Base-by-base conservation (phyloP, 2,113 vertebrate genomes). In the Anser cygnoides region DNA sequence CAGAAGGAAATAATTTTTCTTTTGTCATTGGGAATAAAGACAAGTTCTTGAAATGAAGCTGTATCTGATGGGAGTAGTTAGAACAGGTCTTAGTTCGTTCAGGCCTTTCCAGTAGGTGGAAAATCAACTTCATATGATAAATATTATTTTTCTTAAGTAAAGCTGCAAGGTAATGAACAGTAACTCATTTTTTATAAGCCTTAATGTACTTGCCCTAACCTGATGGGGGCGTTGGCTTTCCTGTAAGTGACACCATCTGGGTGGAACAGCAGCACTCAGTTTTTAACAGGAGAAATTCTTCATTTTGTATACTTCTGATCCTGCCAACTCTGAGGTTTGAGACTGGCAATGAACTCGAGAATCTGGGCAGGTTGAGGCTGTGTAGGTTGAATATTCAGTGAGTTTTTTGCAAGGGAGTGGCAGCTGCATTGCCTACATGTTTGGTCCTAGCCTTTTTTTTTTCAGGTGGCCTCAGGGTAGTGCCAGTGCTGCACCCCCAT, bases 311-410 rank as follows among this genome's bases (percentile, higher is more conserved):
- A 65, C 25, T 93, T 11, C 0, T 0, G 84, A 7, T 81, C 22
- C 65, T 78, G 37, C 26, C 73, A 93, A 28, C 28, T 85, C 52
- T 18, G 62, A 89, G 49, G 44, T 22, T 33, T 52, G 73, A 93
- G 63, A 35, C 81, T 93, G 84, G 37, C 68, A 76, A 10, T 71
- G 58, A 90, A 79, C 82, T 70, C 0, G 2, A 87, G 72, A 65
- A 31, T 22, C 68, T 83, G 81, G 41, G 71, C 92, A 92, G 88
- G 92, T 73, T 93, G 79, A 92, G 89, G 63, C 87, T 90, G 59
- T n/a, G 19, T 62, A 61, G 63, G 13, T 13, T 89, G 59, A 85
- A 58, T 66, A 50, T 52, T 81, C 2, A 4, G 22, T 76, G 57
- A 87, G 25, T 62, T 93, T 72, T 78, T 41, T 90, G 80, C 29